A percentile compares a stretch with the other conserved stretches of the same genome.
Evolutionary conservation across 2,113 vertebrate genomes (phyloP).

Genomic region (Ahaetulla prasina): DNA sequence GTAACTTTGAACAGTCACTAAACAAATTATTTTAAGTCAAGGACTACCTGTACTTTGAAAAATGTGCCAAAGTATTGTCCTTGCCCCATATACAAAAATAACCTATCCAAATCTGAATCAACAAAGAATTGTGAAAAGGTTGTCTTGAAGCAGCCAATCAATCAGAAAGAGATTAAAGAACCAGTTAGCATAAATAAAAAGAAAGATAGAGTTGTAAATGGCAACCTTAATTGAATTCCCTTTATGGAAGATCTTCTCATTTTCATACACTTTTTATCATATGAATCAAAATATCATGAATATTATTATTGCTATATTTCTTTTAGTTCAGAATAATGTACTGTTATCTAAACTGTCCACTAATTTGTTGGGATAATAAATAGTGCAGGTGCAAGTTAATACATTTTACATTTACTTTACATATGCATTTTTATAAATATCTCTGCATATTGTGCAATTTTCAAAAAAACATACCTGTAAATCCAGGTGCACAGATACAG

Average conservation of each 20-base stretch:
- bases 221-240: neutral
- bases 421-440: neutral
- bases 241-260: neutral
- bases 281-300: neutral
- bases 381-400: neutral
- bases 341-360: neutral
- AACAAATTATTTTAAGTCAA: neutral
- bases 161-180: too few relatives aligned
- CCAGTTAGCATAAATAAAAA: neutral
- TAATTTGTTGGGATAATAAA: neutral
- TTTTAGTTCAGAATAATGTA: neutral
- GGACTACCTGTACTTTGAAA: neutral
- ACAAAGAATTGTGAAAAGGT: neutral
- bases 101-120: neutral
- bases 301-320: neutral
- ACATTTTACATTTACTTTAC: neutral
- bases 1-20: neutral
- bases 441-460: neutral
- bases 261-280: neutral
- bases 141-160: neutral
- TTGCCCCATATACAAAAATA: neutral
- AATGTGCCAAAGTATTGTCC: neutral
- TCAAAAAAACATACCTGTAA: slow-evolving; percentile 71
- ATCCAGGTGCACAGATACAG: slow-evolving; percentile 85
- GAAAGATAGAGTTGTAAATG: neutral